phyloP scores from a whole-genome alignment of 2,113 vertebrate species.

The Tympanuchus pallidicinctus region DNA sequence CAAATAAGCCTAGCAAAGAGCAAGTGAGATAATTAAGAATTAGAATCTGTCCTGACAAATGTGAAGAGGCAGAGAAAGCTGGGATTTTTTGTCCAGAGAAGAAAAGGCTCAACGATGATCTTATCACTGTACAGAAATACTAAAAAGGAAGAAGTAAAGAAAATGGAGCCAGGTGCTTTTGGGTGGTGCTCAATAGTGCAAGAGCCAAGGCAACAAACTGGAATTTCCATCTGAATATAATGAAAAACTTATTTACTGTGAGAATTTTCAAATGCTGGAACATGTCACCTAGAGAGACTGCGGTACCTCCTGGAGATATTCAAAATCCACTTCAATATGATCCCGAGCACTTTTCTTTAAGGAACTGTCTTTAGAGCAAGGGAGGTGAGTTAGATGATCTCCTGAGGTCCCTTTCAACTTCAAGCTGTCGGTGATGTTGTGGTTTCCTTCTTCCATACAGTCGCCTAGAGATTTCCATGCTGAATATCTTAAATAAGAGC shows the following conservation, averaged over 20 bases:
- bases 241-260: not conserved
- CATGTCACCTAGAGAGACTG: not conserved
- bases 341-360: not conserved
- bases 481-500: not conserved
- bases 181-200: not conserved
- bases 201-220: not conserved
- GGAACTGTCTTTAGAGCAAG: not conserved
- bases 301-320: not conserved
- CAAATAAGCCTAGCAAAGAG: not conserved
- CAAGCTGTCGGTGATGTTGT: not conserved
- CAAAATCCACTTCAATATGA: not conserved
- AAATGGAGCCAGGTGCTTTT: not conserved
- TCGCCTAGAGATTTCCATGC: not conserved
- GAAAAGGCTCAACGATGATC: not conserved
- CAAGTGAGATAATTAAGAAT: not conserved
- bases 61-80: not conserved
- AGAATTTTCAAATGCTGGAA: not conserved
- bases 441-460: not conserved
- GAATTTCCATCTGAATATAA: not conserved
- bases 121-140: not conserved
- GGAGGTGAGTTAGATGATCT: not conserved
- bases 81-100: not conserved
- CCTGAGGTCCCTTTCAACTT: not conserved
- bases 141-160: not conserved
- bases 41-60: not conserved